Evolutionary conservation across 1,140 invertebrate genomes (phyloP).

Genomic region (Tetramorium simillimum): DNA sequence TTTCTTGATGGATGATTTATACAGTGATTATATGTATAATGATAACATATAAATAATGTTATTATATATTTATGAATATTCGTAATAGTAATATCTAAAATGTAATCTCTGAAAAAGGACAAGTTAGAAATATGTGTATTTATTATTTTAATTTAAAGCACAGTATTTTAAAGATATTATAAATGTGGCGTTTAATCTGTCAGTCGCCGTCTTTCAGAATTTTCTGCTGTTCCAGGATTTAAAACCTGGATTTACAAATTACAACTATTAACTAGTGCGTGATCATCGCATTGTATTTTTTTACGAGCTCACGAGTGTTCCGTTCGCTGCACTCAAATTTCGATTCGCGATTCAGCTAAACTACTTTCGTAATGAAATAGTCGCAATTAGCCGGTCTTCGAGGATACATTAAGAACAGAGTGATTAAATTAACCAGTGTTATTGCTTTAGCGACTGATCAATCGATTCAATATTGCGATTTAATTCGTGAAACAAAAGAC

Average conservation of each 20-base stretch:
- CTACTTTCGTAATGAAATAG: conserved; percentile 23
- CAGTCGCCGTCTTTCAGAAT: background rate
- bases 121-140: conserved; percentile 2
- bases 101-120: conserved; percentile 3
- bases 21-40: background rate
- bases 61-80: background rate
- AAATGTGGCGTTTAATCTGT: conserved; percentile 28
- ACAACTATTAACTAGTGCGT: conserved; percentile 15
- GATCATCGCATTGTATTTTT: background rate
- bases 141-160: background rate
- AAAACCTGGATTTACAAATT: background rate
- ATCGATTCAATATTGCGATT: background rate
- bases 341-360: conserved; percentile 13
- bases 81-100: conserved; percentile 7
- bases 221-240: background rate
- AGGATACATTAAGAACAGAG: background rate
- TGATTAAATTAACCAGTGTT: conserved; percentile 39
- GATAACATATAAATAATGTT: conserved; percentile 39
- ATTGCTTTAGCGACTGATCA: conserved; percentile 10
- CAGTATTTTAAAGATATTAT: background rate
- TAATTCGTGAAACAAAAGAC: background rate
- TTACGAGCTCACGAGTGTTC: conserved; percentile 11
- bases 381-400: conserved; percentile 9
- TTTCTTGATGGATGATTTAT: conserved; percentile 8
- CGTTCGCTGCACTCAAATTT: conserved; percentile 28